Conservation (phyloP, 1,140 invertebrate genomes). For the Mizuhopecten yessoensis region DNA sequence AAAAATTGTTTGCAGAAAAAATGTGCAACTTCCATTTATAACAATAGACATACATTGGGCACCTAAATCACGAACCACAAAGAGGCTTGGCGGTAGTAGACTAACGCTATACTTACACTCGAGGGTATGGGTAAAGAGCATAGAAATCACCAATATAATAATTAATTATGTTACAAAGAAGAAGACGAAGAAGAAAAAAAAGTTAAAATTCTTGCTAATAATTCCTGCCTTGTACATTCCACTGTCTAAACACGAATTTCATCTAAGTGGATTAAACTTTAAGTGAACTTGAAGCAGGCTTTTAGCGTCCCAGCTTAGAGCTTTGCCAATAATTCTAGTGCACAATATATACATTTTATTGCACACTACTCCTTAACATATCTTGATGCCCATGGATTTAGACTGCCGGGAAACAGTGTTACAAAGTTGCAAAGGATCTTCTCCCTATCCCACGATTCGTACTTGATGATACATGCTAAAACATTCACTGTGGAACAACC, state of each 20-base stretch:
- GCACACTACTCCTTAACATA: constrained; percentile 5
- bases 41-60: constrained; percentile 19
- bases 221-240: not conserved
- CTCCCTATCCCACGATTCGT: not conserved
- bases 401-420: constrained; percentile 36
- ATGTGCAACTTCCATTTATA: not conserved
- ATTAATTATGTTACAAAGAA: not conserved
- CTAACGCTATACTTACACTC: constrained; percentile 23
- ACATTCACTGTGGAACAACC: not conserved
- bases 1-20: constrained; percentile 8
- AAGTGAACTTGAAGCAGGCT: not conserved
- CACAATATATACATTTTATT: constrained; percentile 20
- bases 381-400: constrained; percentile 6
- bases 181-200: constrained; percentile 11
- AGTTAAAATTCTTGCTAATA: constrained; percentile 28
- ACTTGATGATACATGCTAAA: constrained; percentile 18
- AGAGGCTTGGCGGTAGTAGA: not conserved
- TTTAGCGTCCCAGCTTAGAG: constrained; percentile 12
- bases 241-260: constrained; percentile 10
- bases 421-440: not conserved
- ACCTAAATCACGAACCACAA: not conserved
- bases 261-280: constrained; percentile 6
- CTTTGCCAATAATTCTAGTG: constrained; percentile 24
- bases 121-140: constrained; percentile 15
- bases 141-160: not conserved